Evolutionary conservation across 2,888 invertebrate species (phyloP).

Genomic region (Lamproptera curius): DNA sequence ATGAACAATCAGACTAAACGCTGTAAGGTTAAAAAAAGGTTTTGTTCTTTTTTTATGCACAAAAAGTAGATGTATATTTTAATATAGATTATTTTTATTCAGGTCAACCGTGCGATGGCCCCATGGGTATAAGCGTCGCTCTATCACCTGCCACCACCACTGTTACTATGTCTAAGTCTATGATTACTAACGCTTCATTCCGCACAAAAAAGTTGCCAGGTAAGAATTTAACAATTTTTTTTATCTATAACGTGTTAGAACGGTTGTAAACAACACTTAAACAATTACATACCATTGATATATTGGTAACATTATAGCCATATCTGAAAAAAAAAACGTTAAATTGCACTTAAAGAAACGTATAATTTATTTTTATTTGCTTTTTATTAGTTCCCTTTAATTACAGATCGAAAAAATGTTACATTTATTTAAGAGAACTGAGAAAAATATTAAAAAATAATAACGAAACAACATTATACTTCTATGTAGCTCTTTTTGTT

Average conservation of each 20-base stretch:
- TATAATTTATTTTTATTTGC: slow-evolving; percentile 26
- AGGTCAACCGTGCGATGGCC: slow-evolving; percentile 88
- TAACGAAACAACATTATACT: too few relatives aligned
- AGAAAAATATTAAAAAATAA: slow-evolving; percentile 29
- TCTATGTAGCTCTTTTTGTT: slow-evolving; percentile 32
- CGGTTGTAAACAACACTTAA: too few relatives aligned
- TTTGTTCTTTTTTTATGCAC: too few relatives aligned
- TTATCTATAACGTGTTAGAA: too few relatives aligned
- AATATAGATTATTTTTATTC: slow-evolving; percentile 26
- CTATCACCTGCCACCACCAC: slow-evolving; percentile 85
- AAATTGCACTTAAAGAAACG: too few relatives aligned
- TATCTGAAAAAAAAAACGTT: too few relatives aligned
- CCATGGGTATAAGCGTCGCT: slow-evolving; percentile 90
- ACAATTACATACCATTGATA: too few relatives aligned
- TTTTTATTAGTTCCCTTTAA: slow-evolving; percentile 28
- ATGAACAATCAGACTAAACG: too few relatives aligned
- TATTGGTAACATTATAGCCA: too few relatives aligned
- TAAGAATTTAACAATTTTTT: slow-evolving; percentile 49
- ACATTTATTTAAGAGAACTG: slow-evolving; percentile 34
- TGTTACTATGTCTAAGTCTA: slow-evolving; percentile 91
- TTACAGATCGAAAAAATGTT: slow-evolving; percentile 42
- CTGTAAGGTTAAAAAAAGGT: too few relatives aligned
- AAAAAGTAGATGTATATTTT: too few relatives aligned
- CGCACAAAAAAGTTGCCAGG: slow-evolving; percentile 97
- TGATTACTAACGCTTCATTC: slow-evolving; percentile 99